These are phyloP conservation scores for Leptopilina boulardi DNA, from an alignment of 1,140 invertebrate species.

Conservation along the genomic window DNA sequence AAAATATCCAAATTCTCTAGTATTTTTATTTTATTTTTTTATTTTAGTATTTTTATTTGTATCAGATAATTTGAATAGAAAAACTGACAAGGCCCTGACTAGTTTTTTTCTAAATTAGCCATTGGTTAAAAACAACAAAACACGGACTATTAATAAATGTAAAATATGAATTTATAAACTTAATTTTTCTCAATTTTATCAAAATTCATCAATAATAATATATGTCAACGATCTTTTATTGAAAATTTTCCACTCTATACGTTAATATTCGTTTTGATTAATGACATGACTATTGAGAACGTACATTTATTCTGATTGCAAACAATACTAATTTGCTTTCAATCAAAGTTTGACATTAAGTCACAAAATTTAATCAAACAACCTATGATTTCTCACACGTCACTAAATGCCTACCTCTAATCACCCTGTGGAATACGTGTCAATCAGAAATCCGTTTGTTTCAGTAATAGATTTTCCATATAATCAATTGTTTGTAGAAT, in stretches of 20 bases:
- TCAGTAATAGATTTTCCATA: not conserved
- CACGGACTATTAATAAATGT: too few relatives aligned
- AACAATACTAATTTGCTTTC: conserved; percentile 13
- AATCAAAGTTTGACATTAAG: conserved; percentile 14
- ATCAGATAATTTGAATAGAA: too few relatives aligned
- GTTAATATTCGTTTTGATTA: not conserved
- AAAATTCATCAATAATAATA: too few relatives aligned
- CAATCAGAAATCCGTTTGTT: conserved; percentile 9
- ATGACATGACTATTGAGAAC: not conserved
- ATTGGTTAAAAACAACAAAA: too few relatives aligned
- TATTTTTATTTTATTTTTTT: not conserved
- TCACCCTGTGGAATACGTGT: conserved; percentile 8
- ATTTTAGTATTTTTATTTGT: too few relatives aligned
- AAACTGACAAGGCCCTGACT: too few relatives aligned
- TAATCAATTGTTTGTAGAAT: not conserved
- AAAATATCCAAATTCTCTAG: not conserved
- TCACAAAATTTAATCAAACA: conserved; percentile 15
- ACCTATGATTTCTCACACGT: not conserved
- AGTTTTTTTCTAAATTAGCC: too few relatives aligned
- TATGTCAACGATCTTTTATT: too few relatives aligned
- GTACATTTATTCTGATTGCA: not conserved
- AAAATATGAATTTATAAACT: too few relatives aligned
- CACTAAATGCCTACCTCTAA: not conserved
- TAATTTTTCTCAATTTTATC: too few relatives aligned
- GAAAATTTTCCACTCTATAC: not conserved